These are phyloP conservation scores for Eutolmus rufibarbis DNA, from an alignment of 2,888 invertebrate species.

Conservation along the genomic window DNA sequence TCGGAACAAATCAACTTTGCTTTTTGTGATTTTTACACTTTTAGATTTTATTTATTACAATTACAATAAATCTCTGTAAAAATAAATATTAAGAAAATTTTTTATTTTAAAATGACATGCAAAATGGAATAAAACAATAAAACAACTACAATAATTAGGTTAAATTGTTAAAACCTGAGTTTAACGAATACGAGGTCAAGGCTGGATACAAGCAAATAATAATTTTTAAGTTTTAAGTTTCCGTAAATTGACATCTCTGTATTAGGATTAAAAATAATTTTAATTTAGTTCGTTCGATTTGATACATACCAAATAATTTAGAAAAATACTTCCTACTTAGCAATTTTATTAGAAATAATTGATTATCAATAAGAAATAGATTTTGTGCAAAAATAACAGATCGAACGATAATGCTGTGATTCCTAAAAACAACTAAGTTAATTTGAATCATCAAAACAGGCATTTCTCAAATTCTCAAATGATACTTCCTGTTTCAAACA, in stretches of 20 bases:
- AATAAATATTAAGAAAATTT: not conserved
- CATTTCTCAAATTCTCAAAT: no score
- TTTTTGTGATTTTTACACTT: not conserved
- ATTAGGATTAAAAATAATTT: not conserved
- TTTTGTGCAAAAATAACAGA: no score
- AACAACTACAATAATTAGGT: not conserved
- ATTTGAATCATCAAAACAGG: no score
- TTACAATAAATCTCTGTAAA: not conserved
- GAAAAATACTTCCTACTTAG: no score
- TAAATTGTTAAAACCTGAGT: not conserved
- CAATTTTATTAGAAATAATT: not conserved
- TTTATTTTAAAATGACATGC: not conserved
- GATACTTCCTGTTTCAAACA: no score
- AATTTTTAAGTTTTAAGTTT: not conserved
- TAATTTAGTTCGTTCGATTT: not conserved
- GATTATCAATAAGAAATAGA: no score
- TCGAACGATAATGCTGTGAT: no score
- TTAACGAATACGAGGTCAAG: not conserved
- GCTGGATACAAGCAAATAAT: not conserved
- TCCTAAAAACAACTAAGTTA: no score
- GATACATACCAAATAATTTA: no score
- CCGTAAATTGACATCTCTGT: not conserved
- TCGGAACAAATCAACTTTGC: slow-evolving; percentile 6
- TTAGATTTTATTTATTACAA: not conserved
- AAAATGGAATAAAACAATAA: not conserved